Base-by-base conservation (phyloP, 2,888 invertebrate species). In the Synanthedon tipuliformis region DNA sequence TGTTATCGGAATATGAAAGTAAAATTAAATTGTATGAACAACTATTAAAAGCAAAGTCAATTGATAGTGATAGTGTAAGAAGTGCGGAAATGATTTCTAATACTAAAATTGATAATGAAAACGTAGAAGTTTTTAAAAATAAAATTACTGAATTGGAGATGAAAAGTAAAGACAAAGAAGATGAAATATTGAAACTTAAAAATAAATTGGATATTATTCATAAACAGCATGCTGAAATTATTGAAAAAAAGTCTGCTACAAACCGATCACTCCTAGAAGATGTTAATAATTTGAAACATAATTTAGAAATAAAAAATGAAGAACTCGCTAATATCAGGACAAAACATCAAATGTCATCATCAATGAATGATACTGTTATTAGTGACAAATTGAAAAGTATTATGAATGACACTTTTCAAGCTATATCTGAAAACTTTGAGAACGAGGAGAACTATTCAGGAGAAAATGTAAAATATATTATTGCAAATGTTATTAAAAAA, bases 331-430 rank as follows among this genome's bases (percentile, higher is more conserved):
- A 59, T 13, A 16, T 56, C 34, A 51, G 45, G 34, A 8, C 48
- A 63, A 61, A 51, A 59, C 57, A 58, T 57, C 57, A 59, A 16
- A 49, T 12, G 57, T 57, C 59, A 54, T 56, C 57, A 52, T n/a
- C 50, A 4, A 51, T 45, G 56, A 23, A 60, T 52, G 61, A 53
- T 53, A 58, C 56, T 52, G 62, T 65, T 57, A 52, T 67, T 52
- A 63, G 63, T 56, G 66, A 60, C 48, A 73, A 66, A 62, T 57
- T 79, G 8, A 86, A 86, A 67, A 63, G 61, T 57, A 71, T 85
- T 51, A 86, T 86, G 81, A 86, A 86, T 71, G 69, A 76, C 55
- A 80, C 80, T 64, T 86, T 73, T 59, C 79, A 73, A 64, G 68
- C 73, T 11, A 69, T 86, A 58, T 71, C 77, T 53, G 56, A 58